These are phyloP conservation scores for Natator depressus DNA, from an alignment of 2,113 vertebrate genomes.

Conservation along the genomic window DNA sequence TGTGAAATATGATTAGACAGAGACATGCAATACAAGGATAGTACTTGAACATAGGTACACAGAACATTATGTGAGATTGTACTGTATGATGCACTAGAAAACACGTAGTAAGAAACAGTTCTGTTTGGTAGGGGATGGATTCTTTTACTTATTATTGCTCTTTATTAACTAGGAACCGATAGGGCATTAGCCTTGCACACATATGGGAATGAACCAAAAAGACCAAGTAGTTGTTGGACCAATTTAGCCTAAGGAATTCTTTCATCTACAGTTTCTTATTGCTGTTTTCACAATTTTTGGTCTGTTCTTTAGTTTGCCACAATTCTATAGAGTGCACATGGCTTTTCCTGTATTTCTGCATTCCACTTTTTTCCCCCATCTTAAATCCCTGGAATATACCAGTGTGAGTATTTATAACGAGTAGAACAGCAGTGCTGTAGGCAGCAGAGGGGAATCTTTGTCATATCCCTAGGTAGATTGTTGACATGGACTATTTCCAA, in stretches of 20 bases:
- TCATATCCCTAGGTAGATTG: neutral
- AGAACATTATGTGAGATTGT: neutral
- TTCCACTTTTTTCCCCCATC: conserved; percentile 27
- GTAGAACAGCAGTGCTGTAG: neutral
- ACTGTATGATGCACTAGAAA: neutral
- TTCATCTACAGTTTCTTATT: conserved; percentile 60
- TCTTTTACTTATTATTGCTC: conserved; percentile 43
- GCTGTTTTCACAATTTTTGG: conserved; percentile 16
- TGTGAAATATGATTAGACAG: neutral
- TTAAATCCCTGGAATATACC: conserved; percentile 40
- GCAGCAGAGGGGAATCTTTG: neutral
- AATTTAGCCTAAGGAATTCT: conserved; percentile 25
- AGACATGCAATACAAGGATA: neutral
- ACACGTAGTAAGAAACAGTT: neutral
- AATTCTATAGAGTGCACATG: conserved; percentile 3
- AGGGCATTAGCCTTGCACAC: conserved; percentile 29
- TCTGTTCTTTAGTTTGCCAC: neutral
- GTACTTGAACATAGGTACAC: neutral
- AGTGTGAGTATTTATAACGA: neutral
- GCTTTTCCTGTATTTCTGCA: conserved; percentile 40
- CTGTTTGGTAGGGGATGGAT: neutral
- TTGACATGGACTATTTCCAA: conserved; percentile 45
- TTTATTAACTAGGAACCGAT: conserved; percentile 40
- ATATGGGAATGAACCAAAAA: conserved; percentile 36
- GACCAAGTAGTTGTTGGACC: neutral